phyloP scores from a whole-genome alignment of 2,113 vertebrate genomes.

The Cyphomyrus plagiostoma region DNA sequence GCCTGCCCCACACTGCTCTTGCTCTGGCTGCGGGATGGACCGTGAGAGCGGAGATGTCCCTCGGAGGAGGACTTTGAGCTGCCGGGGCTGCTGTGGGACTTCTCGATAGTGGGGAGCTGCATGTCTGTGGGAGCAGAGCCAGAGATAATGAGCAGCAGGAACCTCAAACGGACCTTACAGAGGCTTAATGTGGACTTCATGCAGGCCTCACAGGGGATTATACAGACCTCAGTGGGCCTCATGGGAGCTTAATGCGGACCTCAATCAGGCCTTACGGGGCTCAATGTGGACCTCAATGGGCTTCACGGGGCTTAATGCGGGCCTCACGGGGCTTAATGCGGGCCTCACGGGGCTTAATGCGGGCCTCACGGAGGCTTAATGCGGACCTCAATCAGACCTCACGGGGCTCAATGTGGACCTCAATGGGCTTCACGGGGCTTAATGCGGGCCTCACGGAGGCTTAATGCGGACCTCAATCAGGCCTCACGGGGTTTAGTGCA shows the following conservation, averaged over 20 bases:
- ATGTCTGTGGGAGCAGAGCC: constrained; percentile 77
- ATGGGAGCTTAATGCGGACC: background rate
- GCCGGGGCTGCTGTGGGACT: constrained; percentile 94
- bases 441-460: background rate
- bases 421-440: background rate
- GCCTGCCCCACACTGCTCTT: constrained; percentile 84
- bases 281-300: background rate
- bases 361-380: background rate
- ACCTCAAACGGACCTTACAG: background rate
- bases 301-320: background rate
- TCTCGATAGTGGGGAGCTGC: constrained; percentile 92
- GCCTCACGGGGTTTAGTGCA: background rate
- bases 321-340: background rate
- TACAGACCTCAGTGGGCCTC: background rate
- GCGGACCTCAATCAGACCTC: no score
- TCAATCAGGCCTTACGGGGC: background rate
- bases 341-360: background rate
- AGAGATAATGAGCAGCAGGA: constrained; percentile 27
- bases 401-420: background rate
- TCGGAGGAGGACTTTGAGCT: constrained; percentile 95
- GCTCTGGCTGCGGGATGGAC: constrained; percentile 84
- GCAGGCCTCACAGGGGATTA: background rate
- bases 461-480: background rate
- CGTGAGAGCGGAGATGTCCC: constrained; percentile 85
- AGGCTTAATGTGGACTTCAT: background rate